Evolutionary conservation across 2,797 vertebrate genomes (phyloP).

Genomic region (Sebastes iracundus): DNA sequence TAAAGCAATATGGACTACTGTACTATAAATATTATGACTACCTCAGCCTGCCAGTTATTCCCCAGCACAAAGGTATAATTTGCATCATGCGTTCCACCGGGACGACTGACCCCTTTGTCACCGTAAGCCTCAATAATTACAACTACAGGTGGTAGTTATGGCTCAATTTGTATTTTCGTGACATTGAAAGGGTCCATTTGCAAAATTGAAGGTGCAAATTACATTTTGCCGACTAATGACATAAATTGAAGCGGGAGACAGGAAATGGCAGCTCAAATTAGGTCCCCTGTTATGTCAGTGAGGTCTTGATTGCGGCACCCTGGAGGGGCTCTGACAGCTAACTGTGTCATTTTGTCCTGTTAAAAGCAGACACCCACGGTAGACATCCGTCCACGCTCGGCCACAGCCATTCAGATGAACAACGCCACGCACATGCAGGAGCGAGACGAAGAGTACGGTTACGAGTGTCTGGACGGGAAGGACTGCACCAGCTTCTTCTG

Average conservation of each 20-base stretch:
- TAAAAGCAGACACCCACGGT: conserved; percentile 93
- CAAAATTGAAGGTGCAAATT: conserved; percentile 67
- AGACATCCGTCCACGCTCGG: conserved; percentile 97
- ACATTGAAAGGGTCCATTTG: conserved; percentile 45
- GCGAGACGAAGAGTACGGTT: conserved; percentile 97
- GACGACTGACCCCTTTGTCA: conserved; percentile 46
- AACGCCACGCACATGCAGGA: conserved; percentile 98
- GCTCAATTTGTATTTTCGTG: conserved; percentile 42
- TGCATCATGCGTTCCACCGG: conserved; percentile 38
- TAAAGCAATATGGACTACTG: conserved; percentile 5
- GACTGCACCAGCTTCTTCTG: conserved; percentile 99
- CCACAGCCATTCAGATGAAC: conserved; percentile 99
- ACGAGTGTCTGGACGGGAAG: conserved; percentile 98
- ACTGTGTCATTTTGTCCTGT: conserved; percentile 62
- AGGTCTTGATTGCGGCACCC: conserved; percentile 4
- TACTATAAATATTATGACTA: conserved; percentile 19
- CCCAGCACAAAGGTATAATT: conserved; percentile 57
- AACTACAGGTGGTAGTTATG: conserved; percentile 44
- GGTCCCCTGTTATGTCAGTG: conserved; percentile 9
- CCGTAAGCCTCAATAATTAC: conserved; percentile 49
- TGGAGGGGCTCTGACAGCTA: conserved; percentile 30
- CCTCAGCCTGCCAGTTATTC: conserved; percentile 15
- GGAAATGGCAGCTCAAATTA: conserved; percentile 30
- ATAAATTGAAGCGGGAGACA: conserved; percentile 7
- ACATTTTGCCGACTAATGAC: conserved; percentile 42